These are phyloP conservation scores for Clinocottus analis DNA, from an alignment of 2,113 vertebrate genomes.

Conservation along the genomic window DNA sequence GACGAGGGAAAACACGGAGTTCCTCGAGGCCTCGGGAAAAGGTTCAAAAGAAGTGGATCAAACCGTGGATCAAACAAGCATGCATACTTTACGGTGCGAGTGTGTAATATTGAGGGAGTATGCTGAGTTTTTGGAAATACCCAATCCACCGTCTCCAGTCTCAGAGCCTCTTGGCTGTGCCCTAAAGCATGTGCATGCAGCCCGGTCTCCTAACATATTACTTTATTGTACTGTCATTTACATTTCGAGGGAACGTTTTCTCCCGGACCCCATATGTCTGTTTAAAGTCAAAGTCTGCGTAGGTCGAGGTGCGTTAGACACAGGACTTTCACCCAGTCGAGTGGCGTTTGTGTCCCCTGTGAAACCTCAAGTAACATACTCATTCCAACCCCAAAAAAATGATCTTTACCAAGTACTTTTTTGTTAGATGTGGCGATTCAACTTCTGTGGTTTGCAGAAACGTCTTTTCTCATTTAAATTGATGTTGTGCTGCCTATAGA, in stretches of 20 bases:
- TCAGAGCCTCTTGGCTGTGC: not conserved
- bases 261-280: too few relatives aligned
- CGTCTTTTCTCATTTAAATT: not conserved
- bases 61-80: not conserved
- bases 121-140: too few relatives aligned
- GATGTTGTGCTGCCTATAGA: too few relatives aligned
- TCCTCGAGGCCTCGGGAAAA: not conserved
- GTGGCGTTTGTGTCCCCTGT: too few relatives aligned
- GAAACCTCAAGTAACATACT: not conserved
- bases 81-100: not conserved
- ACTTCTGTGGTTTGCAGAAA: not conserved
- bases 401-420: not conserved
- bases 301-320: too few relatives aligned
- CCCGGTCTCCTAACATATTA: too few relatives aligned
- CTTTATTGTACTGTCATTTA: too few relatives aligned
- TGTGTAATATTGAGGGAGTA: not conserved
- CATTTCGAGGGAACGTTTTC: too few relatives aligned
- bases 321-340: too few relatives aligned
- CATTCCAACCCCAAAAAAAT: not conserved
- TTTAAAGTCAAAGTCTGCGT: too few relatives aligned
- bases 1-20: not conserved
- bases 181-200: too few relatives aligned
- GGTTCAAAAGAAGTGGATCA: not conserved
- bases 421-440: too few relatives aligned
- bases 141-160: not conserved